Evolutionary conservation across 1,140 invertebrate species (phyloP), one percentile per base, ranked within the genome.

Genomic region (Antheraea mylitta): DNA sequence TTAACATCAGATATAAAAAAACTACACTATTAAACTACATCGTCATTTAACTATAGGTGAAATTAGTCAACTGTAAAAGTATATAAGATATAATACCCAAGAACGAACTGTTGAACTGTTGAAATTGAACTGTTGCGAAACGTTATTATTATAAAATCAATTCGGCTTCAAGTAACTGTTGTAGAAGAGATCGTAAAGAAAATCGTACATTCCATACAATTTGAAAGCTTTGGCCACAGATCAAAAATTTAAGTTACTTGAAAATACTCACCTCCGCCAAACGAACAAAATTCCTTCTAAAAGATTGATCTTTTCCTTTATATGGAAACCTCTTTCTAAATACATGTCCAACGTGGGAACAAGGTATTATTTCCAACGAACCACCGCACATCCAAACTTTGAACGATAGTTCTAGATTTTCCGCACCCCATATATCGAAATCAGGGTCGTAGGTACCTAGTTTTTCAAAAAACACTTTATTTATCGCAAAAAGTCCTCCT

Each of bases 301-400:
- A 95, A 0, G 96, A 95, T 80, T 97, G 96, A 63, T 95, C 93
- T 6, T 96, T 96, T 0, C 95, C 95, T 0, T 95, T 96, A 80
- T 98, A 98, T 0, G 97, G 97, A 3, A 96, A 97, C 22, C 96
- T 96, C 91, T 96, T 98, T 79, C 98, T 94, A 87, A 99, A 99
- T 3, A 99, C 93, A 89, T 99, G 98, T 0, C 98, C 99, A 0
- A 99, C 98, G 82, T 98, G 97, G 18, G 97, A 98, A 89, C 98
- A 99, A 0, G 98, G 98, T 0, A 96, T 95, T 37, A 99, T 99
- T 92, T 99, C 97, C 3, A 99, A 94, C 38, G 93, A 94, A 0
- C 98, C 98, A 3, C 98, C 98, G 85, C 98, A 99, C 93, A 98
- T 98, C 99, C 99, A 99, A 6, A 98, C 95, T 89, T 97, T 93